phyloP scores from a whole-genome alignment of 2,113 vertebrate genomes.

The Serinus canaria region DNA sequence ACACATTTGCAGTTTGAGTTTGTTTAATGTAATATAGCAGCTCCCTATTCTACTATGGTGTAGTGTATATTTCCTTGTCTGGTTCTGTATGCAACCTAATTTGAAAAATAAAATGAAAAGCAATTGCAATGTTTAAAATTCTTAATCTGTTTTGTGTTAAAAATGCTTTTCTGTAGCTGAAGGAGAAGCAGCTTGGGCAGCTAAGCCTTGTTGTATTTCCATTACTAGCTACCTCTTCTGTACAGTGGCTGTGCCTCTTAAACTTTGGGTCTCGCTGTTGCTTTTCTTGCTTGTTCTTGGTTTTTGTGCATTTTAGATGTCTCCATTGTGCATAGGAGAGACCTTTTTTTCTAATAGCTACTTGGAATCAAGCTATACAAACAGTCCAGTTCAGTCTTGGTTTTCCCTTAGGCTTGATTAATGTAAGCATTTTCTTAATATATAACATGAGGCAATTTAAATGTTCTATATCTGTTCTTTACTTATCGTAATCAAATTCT shows the following conservation, averaged over 20 bases:
- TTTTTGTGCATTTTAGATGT: neutral
- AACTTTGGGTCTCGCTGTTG: neutral
- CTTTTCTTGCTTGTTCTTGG: neutral
- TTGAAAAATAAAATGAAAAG: neutral
- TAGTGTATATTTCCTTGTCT: neutral
- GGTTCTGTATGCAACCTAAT: neutral
- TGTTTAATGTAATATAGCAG: neutral
- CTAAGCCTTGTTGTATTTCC: neutral
- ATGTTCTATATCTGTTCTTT: neutral
- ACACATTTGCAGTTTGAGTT: neutral
- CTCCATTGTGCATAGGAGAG: neutral
- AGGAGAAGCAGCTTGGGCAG: neutral
- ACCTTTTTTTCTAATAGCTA: neutral
- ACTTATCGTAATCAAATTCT: neutral
- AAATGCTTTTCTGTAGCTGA: neutral
- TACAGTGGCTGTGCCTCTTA: neutral
- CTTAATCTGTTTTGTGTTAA: neutral
- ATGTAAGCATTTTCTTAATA: neutral
- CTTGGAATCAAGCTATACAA: neutral
- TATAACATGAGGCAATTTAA: neutral
- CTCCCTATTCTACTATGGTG: neutral
- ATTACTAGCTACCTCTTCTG: neutral
- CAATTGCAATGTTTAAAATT: fast-evolving
- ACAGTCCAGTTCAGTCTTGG: neutral
- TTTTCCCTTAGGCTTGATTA: neutral